Evolutionary conservation across 2,797 vertebrate species (phyloP), one percentile per base, ranked within the genome.

Genomic region (Microchirus variegatus): DNA sequence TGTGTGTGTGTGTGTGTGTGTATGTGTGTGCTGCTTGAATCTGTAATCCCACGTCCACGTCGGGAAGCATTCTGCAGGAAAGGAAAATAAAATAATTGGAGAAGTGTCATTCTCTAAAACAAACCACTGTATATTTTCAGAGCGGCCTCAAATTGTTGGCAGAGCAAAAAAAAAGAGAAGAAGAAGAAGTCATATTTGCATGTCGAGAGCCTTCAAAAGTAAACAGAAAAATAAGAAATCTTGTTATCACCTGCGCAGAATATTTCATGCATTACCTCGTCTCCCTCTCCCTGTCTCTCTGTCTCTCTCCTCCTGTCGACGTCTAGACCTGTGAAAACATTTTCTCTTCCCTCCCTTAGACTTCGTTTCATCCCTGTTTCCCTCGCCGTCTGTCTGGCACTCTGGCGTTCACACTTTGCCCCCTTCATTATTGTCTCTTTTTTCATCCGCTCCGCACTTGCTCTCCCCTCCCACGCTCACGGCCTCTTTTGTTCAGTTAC

Each of bases 401-500:
- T 65, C 53, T 59, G 54, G 66, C 65, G 58, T 84, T 84, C 78
- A 69, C 72, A 74, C 69, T 79, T 80, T 82, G 58, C 69, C 72
- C 75, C 80, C 53, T 65, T 49, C 64, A 58, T 74, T 66, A 66
- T 61, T 66, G 47, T 61, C 59, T 59, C 77, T 87, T 81, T 81
- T 60, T n/a, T n/a, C n/a, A 80, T 72, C 58, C 49, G 55, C 40
- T 44, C 22, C 53, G 14, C 19, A 10, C 72, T n/a, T 44, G 3
- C 64, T 56, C 55, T 31, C 54, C 31, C 61, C 69, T 52, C 77
- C 70, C 75, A 61, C 78, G 44, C 61, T 46, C 64, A 14, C 70
- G 67, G 43, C 63, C 82, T 73, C 78, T 81, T 89, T 88, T 86
- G 83, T 87, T 87, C 76, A 47, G 8, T 72, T 77, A 63, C 71